Conservation (phyloP, 2,113 vertebrate species). For the Syngnathus typhle region DNA sequence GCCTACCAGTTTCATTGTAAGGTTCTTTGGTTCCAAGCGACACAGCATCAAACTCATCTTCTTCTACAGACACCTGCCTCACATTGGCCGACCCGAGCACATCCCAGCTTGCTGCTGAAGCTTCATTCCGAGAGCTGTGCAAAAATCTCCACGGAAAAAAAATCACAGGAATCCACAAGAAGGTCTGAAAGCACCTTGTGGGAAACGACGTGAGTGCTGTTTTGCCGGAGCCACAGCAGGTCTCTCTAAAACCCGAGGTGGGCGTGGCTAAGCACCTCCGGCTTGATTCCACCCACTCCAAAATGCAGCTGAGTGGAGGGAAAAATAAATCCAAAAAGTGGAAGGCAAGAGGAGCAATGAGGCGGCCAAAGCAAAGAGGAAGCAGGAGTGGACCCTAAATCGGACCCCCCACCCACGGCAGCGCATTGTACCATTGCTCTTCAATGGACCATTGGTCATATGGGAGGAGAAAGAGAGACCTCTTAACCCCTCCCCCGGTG, state of each 20-base stretch:
- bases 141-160: not conserved
- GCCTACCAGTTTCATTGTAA: conserved; percentile 91
- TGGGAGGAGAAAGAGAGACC: conserved; percentile 39
- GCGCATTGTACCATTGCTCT: conserved; percentile 63
- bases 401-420: conserved; percentile 42
- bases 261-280: conserved; percentile 29
- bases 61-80: conserved; percentile 65
- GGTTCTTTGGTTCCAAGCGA: conserved; percentile 86
- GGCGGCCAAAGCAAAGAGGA: conserved; percentile 56
- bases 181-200: conserved; percentile 17
- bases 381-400: conserved; percentile 34
- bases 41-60: conserved; percentile 84
- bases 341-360: conserved; percentile 44
- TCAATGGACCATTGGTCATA: conserved; percentile 57
- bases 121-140: not conserved
- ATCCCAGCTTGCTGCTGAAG: conserved; percentile 13
- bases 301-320: conserved; percentile 43
- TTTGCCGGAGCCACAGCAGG: conserved; percentile 33
- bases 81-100: conserved; percentile 25
- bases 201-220: conserved; percentile 33
- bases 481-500: conserved; percentile 56
- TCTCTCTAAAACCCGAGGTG: conserved; percentile 29
- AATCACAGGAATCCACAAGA: not conserved
- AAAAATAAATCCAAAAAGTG: conserved; percentile 47
- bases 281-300: conserved; percentile 48